A percentile compares a stretch with the other conserved stretches of the same genome.
phyloP scores from a whole-genome alignment of 1,140 invertebrate genomes.

The Trigoniulus corallinus region DNA sequence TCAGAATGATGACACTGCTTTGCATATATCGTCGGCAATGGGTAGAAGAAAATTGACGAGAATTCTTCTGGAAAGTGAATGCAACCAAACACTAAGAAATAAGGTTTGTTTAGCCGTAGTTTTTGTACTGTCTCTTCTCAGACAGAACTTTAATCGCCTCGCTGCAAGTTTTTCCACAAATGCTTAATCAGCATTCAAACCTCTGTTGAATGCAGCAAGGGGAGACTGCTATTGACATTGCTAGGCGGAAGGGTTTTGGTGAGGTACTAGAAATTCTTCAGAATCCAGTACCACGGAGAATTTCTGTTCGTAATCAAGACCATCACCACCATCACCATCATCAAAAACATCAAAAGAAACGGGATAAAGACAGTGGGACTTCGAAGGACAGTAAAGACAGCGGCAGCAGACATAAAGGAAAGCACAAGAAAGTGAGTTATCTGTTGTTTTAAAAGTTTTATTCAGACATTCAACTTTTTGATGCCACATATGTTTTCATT shows the following conservation, averaged over 20 bases:
- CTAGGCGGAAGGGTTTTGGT: constrained; percentile 59
- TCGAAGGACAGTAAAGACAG: constrained; percentile 15
- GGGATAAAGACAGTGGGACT: constrained; percentile 16
- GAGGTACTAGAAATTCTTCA: constrained; percentile 65
- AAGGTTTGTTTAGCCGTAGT: constrained; percentile 34
- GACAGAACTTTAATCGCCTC: not conserved
- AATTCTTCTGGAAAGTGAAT: constrained; percentile 72
- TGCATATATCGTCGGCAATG: constrained; percentile 88
- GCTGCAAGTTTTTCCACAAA: not conserved
- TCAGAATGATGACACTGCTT: constrained; percentile 79
- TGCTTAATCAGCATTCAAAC: no score
- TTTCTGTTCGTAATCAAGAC: constrained; percentile 3
- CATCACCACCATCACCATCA: not conserved
- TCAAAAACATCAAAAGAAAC: constrained; percentile 11
- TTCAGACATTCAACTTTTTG: no score
- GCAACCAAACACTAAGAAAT: constrained; percentile 58
- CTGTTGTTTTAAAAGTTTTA: constrained; percentile 6
- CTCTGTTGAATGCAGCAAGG: constrained; percentile 58
- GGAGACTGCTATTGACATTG: constrained; percentile 80
- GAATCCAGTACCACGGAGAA: constrained; percentile 30
- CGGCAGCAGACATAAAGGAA: constrained; percentile 14
- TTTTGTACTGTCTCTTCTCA: not conserved
- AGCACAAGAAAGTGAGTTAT: constrained; percentile 18
- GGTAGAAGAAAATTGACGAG: constrained; percentile 76
- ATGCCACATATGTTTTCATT: constrained; percentile 2